Evolutionary conservation across 2,888 invertebrate species (phyloP), one percentile per base, ranked within the genome.

Genomic region (Calameuta filiformis): DNA sequence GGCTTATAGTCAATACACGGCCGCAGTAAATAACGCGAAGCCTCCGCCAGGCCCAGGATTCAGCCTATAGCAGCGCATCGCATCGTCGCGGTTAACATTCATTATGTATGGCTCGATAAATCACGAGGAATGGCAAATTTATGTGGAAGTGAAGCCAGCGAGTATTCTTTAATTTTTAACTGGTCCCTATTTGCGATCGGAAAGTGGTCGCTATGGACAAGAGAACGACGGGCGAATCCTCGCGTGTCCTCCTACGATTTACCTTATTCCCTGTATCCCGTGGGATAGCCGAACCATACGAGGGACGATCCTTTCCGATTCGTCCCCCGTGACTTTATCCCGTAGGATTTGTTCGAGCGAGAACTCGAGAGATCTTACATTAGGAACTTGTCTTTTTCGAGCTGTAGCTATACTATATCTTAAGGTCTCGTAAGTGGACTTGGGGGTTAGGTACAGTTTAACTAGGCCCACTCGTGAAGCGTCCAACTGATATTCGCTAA

Each of bases 71-170:
- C 35, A 30, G 71, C 75, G 15, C 68, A 71, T 76, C 77, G 68
- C 73, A 76, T 81, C 79, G 79, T 80, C 79, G 81, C 82, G 83
- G 83, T 82, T 84, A 85, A 86, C 86, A 85, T 87, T 88, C 85
- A 85, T 85, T 85, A 85, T 84, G 81, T 82, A 85, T 84, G 84
- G 82, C 81, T 71, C 85, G 85, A 86, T 88, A 88, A 89, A 88
- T 89, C 87, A 87, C 86, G 81, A 82, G 82, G 87, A 88, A 87
- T 88, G 87, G 87, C 85, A 87, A 89, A 89, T 89, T 89, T 89
- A 89, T 88, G 87, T 85, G 87, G 83, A 86, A 87, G 87, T 81
- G 81, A 83, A 81, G 77, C 81, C 83, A 83, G 84, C 83, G 80
- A 83, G 81, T 81, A 79, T 81, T 81, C 85, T 80, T 86, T 83